Conservation (phyloP, 2,113 vertebrate species). For the Toxotes chatareus region DNA sequence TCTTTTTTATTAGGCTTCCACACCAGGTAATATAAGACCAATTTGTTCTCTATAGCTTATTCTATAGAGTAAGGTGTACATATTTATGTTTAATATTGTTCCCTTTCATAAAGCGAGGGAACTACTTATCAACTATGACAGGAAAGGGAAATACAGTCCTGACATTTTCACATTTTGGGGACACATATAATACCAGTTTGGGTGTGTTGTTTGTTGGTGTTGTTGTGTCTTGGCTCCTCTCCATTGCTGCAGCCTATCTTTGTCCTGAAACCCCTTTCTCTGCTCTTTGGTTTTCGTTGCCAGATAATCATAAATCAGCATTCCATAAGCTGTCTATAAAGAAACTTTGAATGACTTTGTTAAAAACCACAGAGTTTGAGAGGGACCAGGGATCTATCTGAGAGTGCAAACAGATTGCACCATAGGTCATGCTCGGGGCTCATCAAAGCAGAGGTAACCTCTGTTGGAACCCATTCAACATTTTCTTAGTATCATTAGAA, state of each 20-base stretch:
- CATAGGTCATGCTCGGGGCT: not conserved
- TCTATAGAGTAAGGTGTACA: no score
- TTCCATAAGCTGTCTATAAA: not conserved
- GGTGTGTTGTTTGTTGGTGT: no score
- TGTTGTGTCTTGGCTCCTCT: not conserved
- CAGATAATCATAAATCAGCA: not conserved
- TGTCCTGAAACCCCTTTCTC: not conserved
- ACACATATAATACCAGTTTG: not conserved
- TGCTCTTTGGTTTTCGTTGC: not conserved
- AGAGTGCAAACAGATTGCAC: not conserved
- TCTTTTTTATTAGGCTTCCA: no score
- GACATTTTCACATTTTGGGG: no score
- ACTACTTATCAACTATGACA: no score
- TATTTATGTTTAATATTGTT: no score
- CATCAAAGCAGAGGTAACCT: not conserved
- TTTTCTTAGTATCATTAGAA: not conserved
- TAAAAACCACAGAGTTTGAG: not conserved
- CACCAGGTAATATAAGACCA: no score
- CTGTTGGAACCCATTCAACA: not conserved
- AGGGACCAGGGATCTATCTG: not conserved
- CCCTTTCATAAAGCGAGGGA: no score
- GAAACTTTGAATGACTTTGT: not conserved
- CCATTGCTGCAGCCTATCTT: not conserved
- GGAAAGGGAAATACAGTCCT: no score
- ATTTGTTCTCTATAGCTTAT: no score